Evolutionary conservation across 1,140 invertebrate species (phyloP).

Genomic region (Cataglyphis hispanica): DNA sequence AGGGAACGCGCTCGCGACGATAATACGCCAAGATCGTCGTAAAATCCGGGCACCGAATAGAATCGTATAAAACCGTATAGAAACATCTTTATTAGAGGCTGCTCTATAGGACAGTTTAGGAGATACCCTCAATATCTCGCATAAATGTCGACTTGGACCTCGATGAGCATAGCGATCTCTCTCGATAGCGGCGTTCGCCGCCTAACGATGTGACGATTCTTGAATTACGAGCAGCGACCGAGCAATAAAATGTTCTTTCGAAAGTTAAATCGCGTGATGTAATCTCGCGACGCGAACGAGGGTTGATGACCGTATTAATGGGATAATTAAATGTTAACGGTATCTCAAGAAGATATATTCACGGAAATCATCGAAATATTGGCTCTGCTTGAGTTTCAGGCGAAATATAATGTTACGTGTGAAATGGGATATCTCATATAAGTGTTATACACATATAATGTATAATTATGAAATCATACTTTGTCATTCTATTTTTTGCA

Average conservation of each 20-base stretch:
- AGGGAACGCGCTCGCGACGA: slow-evolving; percentile 57
- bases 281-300: not conserved
- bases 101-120: slow-evolving; percentile 64
- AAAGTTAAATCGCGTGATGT: slow-evolving; percentile 47
- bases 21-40: slow-evolving; percentile 74
- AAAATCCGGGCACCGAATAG: slow-evolving; percentile 71
- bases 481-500: not conserved
- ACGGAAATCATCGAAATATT: not conserved
- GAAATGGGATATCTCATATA: not conserved
- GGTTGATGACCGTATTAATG: slow-evolving; percentile 32
- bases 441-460: not conserved
- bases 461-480: not conserved
- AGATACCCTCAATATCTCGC: slow-evolving; percentile 24
- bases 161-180: slow-evolving; percentile 37
- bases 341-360: slow-evolving; percentile 18
- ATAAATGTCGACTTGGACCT: slow-evolving; percentile 54
- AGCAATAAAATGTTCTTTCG: slow-evolving; percentile 43
- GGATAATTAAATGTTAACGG: slow-evolving; percentile 25
- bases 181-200: slow-evolving; percentile 18
- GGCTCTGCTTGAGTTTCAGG: not conserved
- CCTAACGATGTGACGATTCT: slow-evolving; percentile 61
- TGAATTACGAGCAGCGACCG: slow-evolving; percentile 40
- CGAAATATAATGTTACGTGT: not conserved
- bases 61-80: slow-evolving; percentile 72
- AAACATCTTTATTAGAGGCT: slow-evolving; percentile 74